Evolutionary conservation across 1,140 invertebrate genomes (phyloP), one percentile per base, ranked within the genome.

Genomic region (Laodelphax striatellus): DNA sequence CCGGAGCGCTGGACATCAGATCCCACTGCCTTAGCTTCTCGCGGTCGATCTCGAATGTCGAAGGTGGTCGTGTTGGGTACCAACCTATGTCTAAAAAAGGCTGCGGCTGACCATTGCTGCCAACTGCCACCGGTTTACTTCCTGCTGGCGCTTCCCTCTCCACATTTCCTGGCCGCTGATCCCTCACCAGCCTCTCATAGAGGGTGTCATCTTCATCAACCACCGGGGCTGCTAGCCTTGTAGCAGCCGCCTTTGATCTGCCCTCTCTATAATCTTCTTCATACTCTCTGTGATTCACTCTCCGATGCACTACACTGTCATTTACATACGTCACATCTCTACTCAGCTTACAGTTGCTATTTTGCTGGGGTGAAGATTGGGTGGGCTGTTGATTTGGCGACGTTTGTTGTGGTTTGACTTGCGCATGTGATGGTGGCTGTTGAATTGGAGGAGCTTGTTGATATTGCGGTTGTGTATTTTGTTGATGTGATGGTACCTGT

Each of bases 1-100:
- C 74, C 69, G 78, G 78, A 62, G 81, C 87, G 77, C 87, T 89
- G 46, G 88, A 91, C 81, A 90, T 80, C 62, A 90, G 79, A 74
- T 92, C 88, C 88, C 88, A 91, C 69, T 91, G 88, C 34, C 88
- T 79, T 64, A 91, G 78, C 64, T 87, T 90, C 74, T 91, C 88
- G 66, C 88, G 81, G 75, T 91, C 88, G 65, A 90, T 82, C 70
- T 88, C 86, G 57, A 66, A 63, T 44, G 69, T 65, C 46, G 69
- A 66, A 24, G 67, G 65, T 52, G 64, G 63, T 16, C 64, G 62
- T 53, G 63, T 62, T 63, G 70, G 70, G 71, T 76, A 76, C 72
- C 77, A 75, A 73, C 77, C 74, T 68, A 76, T 75, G 70, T 68
- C 75, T 78, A 78, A 79, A 80, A 79, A 78, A 78, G 74, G 71